phyloP scores from a whole-genome alignment of 2,113 vertebrate genomes.

The Craseonycteris thonglongyai region DNA sequence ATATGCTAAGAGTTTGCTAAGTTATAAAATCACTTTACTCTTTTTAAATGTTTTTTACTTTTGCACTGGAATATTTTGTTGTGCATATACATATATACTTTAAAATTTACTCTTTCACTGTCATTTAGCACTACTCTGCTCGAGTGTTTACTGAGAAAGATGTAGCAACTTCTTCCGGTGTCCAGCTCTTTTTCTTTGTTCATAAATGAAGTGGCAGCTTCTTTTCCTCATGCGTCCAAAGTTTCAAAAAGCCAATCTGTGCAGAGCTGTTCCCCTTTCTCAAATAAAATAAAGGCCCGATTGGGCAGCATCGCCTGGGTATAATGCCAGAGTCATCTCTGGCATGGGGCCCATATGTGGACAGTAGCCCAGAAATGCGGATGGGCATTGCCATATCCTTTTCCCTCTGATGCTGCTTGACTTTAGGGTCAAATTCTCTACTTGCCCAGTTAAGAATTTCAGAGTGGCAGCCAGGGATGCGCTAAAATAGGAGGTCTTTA shows the following conservation, averaged over 20 bases:
- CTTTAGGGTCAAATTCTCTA: background rate
- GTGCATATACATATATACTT: fast-evolving
- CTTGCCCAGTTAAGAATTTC: constrained; percentile 1
- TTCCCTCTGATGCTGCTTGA: background rate
- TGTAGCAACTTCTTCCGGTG: background rate
- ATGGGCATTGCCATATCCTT: background rate
- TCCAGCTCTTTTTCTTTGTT: background rate
- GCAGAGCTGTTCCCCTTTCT: background rate
- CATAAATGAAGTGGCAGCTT: background rate
- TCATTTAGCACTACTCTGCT: background rate
- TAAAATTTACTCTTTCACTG: background rate
- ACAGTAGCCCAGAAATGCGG: background rate
- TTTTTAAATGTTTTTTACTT: background rate
- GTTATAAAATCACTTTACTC: background rate
- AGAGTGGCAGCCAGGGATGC: background rate
- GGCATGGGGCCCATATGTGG: background rate
- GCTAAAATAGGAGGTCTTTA: background rate
- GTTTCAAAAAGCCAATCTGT: background rate
- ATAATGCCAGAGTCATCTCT: background rate
- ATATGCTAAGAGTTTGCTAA: background rate
- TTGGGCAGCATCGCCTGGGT: background rate
- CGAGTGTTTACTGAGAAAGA: background rate
- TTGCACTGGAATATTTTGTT: background rate
- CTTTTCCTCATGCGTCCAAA: background rate
- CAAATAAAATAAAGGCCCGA: background rate